Conservation (phyloP, 37 sponge, comb jelly and placozoan species). For the Haliclona indistincta region DNA sequence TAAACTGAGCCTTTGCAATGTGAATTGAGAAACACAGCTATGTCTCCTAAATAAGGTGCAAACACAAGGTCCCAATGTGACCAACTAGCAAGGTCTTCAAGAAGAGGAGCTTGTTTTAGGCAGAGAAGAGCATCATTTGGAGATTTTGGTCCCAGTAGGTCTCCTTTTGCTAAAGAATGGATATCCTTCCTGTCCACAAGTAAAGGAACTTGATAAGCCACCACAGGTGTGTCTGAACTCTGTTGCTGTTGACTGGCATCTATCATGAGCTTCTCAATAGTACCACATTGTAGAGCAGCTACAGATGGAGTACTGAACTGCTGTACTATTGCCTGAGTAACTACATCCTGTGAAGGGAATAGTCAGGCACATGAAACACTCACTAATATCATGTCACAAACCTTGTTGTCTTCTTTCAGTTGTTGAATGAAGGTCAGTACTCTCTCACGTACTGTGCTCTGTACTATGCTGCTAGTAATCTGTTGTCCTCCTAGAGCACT, state of each 20-base stretch:
- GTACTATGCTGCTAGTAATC: too few species aligned
- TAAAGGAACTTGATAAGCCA: slow-evolving; percentile 20
- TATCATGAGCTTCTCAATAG: slow-evolving; percentile 43
- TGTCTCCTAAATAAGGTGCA: slow-evolving; percentile 29
- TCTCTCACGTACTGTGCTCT: background rate
- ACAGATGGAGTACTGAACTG: slow-evolving; percentile 43
- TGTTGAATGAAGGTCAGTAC: background rate
- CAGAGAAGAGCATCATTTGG: slow-evolving; percentile 28
- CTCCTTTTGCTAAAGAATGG: too few species aligned
- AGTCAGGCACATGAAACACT: background rate
- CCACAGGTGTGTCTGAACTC: background rate
- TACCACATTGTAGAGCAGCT: slow-evolving; percentile 50
- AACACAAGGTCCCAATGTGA: slow-evolving; percentile 64
- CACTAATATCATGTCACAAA: background rate
- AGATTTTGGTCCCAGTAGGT: slow-evolving; percentile 37
- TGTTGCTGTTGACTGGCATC: background rate
- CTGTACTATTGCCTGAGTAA: slow-evolving; percentile 9
- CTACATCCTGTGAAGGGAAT: slow-evolving; percentile 11
- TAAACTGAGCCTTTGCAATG: background rate
- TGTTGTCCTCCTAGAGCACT: slow-evolving; percentile 18
- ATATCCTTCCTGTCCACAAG: too few species aligned
- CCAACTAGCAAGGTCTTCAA: slow-evolving; percentile 55
- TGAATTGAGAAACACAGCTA: slow-evolving; percentile 28
- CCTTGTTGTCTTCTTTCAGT: background rate
- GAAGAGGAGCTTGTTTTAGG: slow-evolving; percentile 37